phyloP scores from a whole-genome alignment of 2,113 vertebrate species.

The Redunca redunca region DNA sequence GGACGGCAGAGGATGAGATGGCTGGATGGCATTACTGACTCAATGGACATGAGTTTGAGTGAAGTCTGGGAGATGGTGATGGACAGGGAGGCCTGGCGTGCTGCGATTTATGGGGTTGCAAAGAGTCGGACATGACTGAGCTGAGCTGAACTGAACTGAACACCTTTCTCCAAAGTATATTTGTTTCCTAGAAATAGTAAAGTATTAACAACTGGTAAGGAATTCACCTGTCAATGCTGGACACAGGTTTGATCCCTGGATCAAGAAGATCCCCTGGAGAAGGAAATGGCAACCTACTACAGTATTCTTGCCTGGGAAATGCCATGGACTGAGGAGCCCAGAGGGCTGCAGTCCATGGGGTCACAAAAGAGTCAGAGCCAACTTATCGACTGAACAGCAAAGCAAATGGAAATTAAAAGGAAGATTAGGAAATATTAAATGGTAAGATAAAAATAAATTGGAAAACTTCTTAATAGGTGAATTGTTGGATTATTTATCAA shows the following conservation, averaged over 20 bases:
- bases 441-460: not conserved
- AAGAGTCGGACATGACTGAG: no score
- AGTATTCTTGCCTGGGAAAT: not conserved
- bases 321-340: not conserved
- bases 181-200: not conserved
- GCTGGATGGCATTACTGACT: no score
- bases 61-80: no score
- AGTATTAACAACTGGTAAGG: not conserved
- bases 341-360: not conserved
- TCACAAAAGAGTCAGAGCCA: not conserved
- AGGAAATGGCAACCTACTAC: not conserved
- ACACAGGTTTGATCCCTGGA: not conserved
- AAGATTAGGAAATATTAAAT: not conserved
- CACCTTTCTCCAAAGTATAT: not conserved
- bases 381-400: not conserved
- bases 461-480: not conserved
- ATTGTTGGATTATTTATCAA: not conserved
- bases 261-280: not conserved
- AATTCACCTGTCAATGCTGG: not conserved
- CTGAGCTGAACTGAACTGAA: no score
- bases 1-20: no score
- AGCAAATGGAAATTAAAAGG: not conserved
- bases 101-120: no score
- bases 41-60: no score
- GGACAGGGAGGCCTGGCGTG: no score